Evolutionary conservation across 2,888 invertebrate species (phyloP), one percentile per base, ranked within the genome.

Genomic region (Lepidochitona cinerea): DNA sequence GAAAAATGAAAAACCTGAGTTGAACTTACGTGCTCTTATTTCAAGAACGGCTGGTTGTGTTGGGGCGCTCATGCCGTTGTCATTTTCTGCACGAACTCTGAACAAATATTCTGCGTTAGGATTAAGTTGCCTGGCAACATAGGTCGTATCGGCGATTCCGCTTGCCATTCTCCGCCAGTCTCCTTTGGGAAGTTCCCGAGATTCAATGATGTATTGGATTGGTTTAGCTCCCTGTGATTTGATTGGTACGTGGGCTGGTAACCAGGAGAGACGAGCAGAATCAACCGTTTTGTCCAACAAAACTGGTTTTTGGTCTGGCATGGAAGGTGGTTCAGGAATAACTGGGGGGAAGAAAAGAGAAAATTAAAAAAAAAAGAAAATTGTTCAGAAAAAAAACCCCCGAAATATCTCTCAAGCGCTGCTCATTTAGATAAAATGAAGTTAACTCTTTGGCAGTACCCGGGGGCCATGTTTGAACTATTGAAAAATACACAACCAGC

Each of bases 101-200:
- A 98, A 97, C 90, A 95, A 95, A 92, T 99, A 99, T 91, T 98
- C 98, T 79, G 95, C 93, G 92, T 96, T 96, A 0, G 98, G 97
- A 87, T 96, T 95, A 79, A 99, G 83, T 23, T 84, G 85, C 0
- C 79, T 84, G 14, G 87, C 78, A 68, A 81, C 81, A 75, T 83
- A 82, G 68, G 83, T 83, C 1, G 87, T 86, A 52, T 81, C 82
- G 29, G 83, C 81, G 6, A 88, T 81, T 52, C 82, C 84, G 36
- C 82, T 79, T 9, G 80, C 79, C 26, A 96, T 95, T 0, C 96
- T 95, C 89, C 95, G 95, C 98, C 98, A 99, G 84, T 97, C 96
- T 37, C 96, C 96, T 85, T 95, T 94, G 0, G 98, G 97, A 71
- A 95, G 91, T 89, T 97, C 96, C 89, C 96, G 78, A 12, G 84